phyloP scores from a whole-genome alignment of 2,797 vertebrate species.

The Eulemur coronatus region DNA sequence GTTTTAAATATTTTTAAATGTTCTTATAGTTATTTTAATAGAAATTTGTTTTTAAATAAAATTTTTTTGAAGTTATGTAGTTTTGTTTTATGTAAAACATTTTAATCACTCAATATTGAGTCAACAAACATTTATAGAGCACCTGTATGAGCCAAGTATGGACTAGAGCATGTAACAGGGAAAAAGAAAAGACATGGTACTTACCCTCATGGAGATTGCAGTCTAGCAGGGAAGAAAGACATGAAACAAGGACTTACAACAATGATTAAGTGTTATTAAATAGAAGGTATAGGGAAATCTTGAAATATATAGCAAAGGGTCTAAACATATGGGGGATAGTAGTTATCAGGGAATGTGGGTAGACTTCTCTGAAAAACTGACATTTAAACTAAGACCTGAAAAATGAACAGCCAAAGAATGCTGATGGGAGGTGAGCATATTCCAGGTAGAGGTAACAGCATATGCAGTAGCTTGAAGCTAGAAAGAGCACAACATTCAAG shows the following conservation, averaged over 20 bases:
- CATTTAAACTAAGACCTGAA: constrained; percentile 21
- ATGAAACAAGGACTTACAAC: constrained; percentile 54
- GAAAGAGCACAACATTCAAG: background rate
- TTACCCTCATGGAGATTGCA: constrained; percentile 28
- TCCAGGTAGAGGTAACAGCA: background rate
- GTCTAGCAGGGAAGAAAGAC: constrained; percentile 49
- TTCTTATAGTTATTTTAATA: background rate
- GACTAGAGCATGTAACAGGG: background rate
- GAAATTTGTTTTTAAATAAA: background rate
- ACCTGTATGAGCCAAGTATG: background rate
- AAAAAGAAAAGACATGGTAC: constrained; percentile 24
- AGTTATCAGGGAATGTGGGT: background rate
- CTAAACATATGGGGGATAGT: background rate
- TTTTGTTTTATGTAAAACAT: constrained; percentile 6
- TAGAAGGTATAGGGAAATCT: constrained; percentile 2
- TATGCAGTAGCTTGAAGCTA: background rate
- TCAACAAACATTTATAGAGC: constrained; percentile 43
- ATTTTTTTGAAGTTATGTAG: background rate
- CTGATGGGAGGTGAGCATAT: background rate
- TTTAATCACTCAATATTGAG: constrained; percentile 28
- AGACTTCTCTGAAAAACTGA: background rate
- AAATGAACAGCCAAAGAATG: constrained; percentile 9
- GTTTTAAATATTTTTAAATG: background rate
- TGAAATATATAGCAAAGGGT: constrained; percentile 39
- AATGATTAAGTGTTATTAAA: constrained; percentile 44